Conservation (phyloP, 2,888 invertebrate species). For the Bruchidius siliquastri region DNA sequence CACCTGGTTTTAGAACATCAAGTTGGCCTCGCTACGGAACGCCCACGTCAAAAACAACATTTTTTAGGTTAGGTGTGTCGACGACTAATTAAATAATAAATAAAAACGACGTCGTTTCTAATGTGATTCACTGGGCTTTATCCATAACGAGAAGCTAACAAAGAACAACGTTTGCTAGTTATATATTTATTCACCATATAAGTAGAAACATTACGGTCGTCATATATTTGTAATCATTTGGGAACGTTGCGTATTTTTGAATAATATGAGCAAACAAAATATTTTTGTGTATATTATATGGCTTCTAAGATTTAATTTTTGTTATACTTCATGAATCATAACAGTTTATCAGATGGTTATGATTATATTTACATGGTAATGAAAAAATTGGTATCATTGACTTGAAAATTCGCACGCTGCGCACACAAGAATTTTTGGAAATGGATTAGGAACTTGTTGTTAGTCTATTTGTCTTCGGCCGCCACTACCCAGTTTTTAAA, state of each 20-base stretch:
- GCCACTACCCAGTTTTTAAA: too few species aligned
- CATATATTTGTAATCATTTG: not conserved
- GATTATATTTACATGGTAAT: too few species aligned
- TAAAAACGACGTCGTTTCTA: not conserved
- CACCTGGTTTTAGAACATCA: constrained; percentile 1
- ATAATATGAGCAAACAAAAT: constrained; percentile 7
- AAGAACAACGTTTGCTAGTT: not conserved
- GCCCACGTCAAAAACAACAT: not conserved
- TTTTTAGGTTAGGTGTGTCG: not conserved
- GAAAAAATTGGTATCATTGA: too few species aligned
- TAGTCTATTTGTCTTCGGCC: too few species aligned
- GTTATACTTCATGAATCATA: too few species aligned
- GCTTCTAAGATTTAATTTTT: too few species aligned
- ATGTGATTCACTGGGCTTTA: not conserved
- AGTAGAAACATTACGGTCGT: not conserved
- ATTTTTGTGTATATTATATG: too few species aligned
- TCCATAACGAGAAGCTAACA: not conserved
- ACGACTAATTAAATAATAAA: not conserved
- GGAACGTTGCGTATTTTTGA: constrained; percentile 5
- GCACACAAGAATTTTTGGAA: too few species aligned
- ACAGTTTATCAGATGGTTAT: too few species aligned
- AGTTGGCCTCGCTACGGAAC: not conserved
- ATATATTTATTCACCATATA: not conserved
- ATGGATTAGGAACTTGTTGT: too few species aligned
- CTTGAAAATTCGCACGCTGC: too few species aligned